Evolutionary conservation across 1,140 invertebrate species (phyloP).

Genomic region (Eciton burchellii): DNA sequence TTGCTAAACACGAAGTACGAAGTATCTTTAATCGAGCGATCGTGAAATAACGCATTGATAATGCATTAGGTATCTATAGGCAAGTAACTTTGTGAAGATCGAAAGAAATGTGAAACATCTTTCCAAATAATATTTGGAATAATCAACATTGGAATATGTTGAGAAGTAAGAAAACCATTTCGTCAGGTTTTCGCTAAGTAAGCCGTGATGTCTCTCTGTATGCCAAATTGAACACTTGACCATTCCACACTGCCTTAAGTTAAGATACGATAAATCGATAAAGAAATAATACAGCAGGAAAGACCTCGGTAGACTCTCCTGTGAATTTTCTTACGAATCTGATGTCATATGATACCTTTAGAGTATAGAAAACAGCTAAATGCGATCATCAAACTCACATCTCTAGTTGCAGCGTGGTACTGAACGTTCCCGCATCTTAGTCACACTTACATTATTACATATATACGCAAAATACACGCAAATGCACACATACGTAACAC

Average conservation of each 20-base stretch:
- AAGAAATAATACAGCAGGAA: constrained; percentile 14
- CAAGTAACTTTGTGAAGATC: constrained; percentile 15
- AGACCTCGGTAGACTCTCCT: neutral
- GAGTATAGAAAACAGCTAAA: constrained; percentile 7
- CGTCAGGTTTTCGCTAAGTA: neutral
- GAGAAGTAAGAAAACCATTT: neutral
- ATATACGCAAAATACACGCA: constrained; percentile 1
- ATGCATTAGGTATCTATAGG: constrained; percentile 23
- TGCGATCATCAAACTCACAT: constrained; percentile 70
- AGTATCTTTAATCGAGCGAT: constrained; percentile 10
- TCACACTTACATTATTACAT: constrained; percentile 42
- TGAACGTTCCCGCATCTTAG: constrained; percentile 77
- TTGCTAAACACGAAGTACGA: constrained; percentile 1
- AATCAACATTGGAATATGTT: neutral
- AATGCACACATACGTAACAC: neutral
- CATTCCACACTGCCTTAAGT: constrained; percentile 9
- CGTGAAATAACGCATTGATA: neutral
- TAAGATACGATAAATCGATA: constrained; percentile 18
- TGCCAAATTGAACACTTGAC: constrained; percentile 2
- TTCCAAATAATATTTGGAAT: neutral
- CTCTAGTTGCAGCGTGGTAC: constrained; percentile 80
- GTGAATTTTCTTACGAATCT: constrained; percentile 1
- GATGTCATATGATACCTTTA: neutral
- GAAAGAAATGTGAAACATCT: constrained; percentile 1
- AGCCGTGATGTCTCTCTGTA: neutral